Evolutionary conservation across 2,797 vertebrate species (phyloP).

Genomic region (Mormyrops boulengeri): DNA sequence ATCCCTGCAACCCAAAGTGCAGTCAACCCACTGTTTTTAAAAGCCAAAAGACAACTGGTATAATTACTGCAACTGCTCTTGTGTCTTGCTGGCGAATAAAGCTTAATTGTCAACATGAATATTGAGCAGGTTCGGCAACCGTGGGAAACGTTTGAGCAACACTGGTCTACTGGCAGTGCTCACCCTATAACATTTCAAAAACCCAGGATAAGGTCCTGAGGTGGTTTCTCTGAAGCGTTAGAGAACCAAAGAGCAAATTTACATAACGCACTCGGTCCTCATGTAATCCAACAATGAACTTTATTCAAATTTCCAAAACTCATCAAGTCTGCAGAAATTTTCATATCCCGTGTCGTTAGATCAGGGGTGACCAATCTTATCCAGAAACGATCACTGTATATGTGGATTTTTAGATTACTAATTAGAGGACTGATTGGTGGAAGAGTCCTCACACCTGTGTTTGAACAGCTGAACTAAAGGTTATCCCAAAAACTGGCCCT

Average conservation of each 20-base stretch:
- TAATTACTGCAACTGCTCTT: conserved; percentile 32
- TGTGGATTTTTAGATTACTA: neutral
- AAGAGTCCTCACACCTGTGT: neutral
- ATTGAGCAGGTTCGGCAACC: conserved; percentile 25
- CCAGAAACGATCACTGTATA: neutral
- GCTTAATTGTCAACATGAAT: conserved; percentile 38
- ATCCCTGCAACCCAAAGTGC: conserved; percentile 30
- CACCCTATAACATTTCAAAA: conserved; percentile 14
- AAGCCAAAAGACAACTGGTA: conserved; percentile 33
- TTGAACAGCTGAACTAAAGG: neutral
- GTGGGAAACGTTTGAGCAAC: conserved; percentile 16
- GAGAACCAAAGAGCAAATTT: neutral
- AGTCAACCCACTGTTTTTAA: conserved; percentile 32
- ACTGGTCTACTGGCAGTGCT: conserved; percentile 23
- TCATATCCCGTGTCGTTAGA: neutral
- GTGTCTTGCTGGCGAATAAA: conserved; percentile 34
- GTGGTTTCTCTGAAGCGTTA: neutral
- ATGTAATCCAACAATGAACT: neutral
- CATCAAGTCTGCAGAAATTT: neutral
- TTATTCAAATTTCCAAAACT: neutral
- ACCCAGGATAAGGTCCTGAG: neutral
- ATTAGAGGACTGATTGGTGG: neutral
- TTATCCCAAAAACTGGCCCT: neutral
- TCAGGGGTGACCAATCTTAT: neutral
- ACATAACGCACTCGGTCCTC: neutral